Evolutionary conservation across 2,888 invertebrate genomes (phyloP), one percentile per base, ranked within the genome.

Genomic region (Xestia ashworthii): DNA sequence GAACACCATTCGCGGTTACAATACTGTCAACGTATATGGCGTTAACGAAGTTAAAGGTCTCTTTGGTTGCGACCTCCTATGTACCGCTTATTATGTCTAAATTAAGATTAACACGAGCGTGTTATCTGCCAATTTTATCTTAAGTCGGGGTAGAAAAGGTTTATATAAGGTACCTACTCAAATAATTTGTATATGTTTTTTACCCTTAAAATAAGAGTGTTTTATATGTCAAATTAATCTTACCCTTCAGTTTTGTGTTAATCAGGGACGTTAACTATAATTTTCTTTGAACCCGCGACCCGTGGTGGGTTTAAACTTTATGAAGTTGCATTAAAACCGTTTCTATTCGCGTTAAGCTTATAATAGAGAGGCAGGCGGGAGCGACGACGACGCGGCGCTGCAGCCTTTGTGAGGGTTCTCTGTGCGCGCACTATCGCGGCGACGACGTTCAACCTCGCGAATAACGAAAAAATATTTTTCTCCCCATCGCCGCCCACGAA

Each of bases 401-500:
- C 90, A 88, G 86, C 91, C 92, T 95, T 95, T 95, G 94, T 95
- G 89, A 90, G 88, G 86, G 85, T 86, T 89, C 89, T 90, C 88
- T 91, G 88, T 89, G 89, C 88, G 87, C 93, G 91, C 91, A 92
- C 91, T 92, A 91, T 91, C 89, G 90, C 85, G 81, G 85, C 83
- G 84, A 88, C 85, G 89, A 88, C 84, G 88, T 87, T 93, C 90
- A 91, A 86, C 91, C 87, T 91, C 85, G 91, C 91, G 92, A 93
- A 93, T 93, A 94, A 93, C 91, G 92, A 92, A 94, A 94, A 96
- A 95, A 95, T 93, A 92, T 93, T 95, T 60, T 94, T 90, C 92
- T 92, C 90, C 92, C 91, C 94, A 90, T 91, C 91, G 90, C 90
- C 89, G 92, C 91, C 93, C 91, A 91, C 91, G 87, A 91, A 93